Percentiles rank a stretch among this genome's conserved stretches.
These are phyloP conservation scores for Diplolepis rosae DNA, from an alignment of 2,888 invertebrate species.

Conservation along the genomic window DNA sequence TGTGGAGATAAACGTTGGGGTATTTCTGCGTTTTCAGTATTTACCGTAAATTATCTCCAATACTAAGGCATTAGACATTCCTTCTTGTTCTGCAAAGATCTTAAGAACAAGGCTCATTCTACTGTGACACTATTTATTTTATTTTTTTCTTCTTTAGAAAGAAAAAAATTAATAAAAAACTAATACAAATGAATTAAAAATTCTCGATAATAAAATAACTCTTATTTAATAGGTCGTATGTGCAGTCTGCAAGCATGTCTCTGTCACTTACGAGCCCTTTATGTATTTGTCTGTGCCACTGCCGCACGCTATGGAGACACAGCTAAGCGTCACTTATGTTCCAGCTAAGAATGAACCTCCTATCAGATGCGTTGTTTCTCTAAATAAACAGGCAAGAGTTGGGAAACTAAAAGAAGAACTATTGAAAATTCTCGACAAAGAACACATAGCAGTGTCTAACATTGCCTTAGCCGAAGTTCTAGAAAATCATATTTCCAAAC, in stretches of 20 bases:
- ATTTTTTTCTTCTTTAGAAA: neutral
- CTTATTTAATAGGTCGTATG: conserved; percentile 76
- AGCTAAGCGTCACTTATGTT: conserved; percentile 77
- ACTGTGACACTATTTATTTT: conserved; percentile 44
- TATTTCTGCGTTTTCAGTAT: conserved; percentile 40
- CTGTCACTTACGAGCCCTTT: conserved; percentile 80
- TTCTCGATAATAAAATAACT: neutral
- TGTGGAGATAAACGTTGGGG: conserved; percentile 45
- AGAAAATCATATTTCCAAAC: conserved; percentile 77
- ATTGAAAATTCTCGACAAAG: conserved; percentile 70
- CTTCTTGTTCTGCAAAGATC: conserved; percentile 54
- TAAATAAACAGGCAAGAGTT: conserved; percentile 77
- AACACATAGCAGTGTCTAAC: conserved; percentile 65
- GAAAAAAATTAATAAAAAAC: no score
- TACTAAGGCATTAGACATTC: conserved; percentile 54
- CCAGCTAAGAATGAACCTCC: conserved; percentile 73
- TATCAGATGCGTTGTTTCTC: conserved; percentile 75
- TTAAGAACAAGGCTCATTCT: conserved; percentile 55
- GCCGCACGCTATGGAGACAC: conserved; percentile 79
- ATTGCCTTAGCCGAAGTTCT: conserved; percentile 78
- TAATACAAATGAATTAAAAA: neutral
- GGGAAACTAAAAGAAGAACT: conserved; percentile 76
- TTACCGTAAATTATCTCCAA: conserved; percentile 58
- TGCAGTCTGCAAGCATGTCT: conserved; percentile 77
- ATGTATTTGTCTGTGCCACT: conserved; percentile 81